These are phyloP conservation scores for Strix uralensis DNA, from an alignment of 2,113 vertebrate species.

Conservation along the genomic window DNA sequence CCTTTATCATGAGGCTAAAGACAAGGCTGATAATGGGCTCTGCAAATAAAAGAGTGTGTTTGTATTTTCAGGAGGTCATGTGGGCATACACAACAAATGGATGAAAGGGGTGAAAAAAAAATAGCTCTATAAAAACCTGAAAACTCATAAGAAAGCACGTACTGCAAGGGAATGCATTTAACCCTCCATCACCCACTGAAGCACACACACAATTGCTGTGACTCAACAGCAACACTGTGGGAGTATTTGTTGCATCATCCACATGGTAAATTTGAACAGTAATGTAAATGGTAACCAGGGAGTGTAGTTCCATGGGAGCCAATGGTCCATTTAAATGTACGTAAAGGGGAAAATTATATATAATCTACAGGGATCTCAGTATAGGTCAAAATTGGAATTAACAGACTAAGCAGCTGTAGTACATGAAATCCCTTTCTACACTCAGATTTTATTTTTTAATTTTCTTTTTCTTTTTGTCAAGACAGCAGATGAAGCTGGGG, in stretches of 20 bases:
- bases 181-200: not conserved
- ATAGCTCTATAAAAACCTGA: not conserved
- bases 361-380: not conserved
- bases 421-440: not conserved
- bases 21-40: conserved; percentile 16
- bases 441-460: not conserved
- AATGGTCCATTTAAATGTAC: not conserved
- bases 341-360: not conserved
- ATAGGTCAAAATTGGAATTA: not conserved
- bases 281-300: not conserved
- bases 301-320: not conserved
- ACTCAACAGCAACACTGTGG: not conserved
- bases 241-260: not conserved
- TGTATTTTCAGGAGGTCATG: conserved; percentile 49
- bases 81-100: conserved; percentile 20
- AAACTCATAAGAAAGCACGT: not conserved
- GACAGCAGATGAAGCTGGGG: not conserved
- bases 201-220: not conserved
- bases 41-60: conserved; percentile 18
- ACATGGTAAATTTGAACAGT: not conserved
- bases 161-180: not conserved
- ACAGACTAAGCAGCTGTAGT: not conserved
- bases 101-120: conserved; percentile 24
- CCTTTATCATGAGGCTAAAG: conserved; percentile 48
- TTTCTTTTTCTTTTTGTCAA: not conserved